Conservation (phyloP, 2,797 vertebrate species). For the Argentina silus region DNA sequence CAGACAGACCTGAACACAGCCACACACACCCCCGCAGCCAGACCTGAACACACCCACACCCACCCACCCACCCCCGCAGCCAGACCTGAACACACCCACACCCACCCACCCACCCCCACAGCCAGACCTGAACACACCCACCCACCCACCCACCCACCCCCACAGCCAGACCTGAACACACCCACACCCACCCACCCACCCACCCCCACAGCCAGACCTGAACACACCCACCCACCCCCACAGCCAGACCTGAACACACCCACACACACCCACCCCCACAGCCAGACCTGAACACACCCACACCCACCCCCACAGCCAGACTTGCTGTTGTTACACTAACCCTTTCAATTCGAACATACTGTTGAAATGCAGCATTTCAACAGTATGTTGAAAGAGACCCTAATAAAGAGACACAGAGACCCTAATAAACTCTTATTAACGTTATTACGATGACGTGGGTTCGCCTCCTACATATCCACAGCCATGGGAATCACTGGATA, state of each 20-base stretch:
- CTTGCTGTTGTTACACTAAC: not conserved
- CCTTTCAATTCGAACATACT: too few species aligned
- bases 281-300: not conserved
- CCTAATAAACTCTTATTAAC: too few species aligned
- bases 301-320: not conserved
- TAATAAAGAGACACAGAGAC: too few species aligned
- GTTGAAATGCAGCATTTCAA: too few species aligned
- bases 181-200: slow-evolving; percentile 18
- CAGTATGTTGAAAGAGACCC: too few species aligned
- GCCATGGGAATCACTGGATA: too few species aligned
- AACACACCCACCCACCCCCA: not conserved
- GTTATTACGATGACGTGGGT: too few species aligned
- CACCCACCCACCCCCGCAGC: too few species aligned
- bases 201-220: not conserved
- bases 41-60: not conserved
- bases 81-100: not conserved
- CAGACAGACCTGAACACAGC: not conserved
- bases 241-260: slow-evolving; percentile 17
- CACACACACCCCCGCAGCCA: not conserved
- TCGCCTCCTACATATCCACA: too few species aligned
- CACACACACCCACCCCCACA: slow-evolving; percentile 9
- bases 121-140: slow-evolving; percentile 50
- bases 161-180: too few species aligned
- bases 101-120: not conserved
- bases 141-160: too few species aligned